These are phyloP conservation scores for Tetheella fluctuosa DNA, from an alignment of 2,888 invertebrate species.

Conservation along the genomic window DNA sequence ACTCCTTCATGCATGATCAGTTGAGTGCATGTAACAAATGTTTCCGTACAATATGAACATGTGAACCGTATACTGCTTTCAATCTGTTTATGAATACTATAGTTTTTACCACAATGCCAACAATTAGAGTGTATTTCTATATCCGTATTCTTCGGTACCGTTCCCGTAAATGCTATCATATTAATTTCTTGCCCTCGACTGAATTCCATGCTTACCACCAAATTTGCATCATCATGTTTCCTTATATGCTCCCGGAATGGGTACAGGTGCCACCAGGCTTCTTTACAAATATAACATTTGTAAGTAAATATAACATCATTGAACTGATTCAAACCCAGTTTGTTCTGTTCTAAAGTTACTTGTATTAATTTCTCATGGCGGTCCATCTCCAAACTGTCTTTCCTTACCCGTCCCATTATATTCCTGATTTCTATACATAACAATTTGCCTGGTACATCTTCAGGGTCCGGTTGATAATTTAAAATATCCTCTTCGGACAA, in stretches of 20 bases:
- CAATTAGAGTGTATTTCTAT: slow-evolving; percentile 40
- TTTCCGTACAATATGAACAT: slow-evolving; percentile 32
- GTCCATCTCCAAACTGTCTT: background rate
- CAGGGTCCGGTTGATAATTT: background rate
- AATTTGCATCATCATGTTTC: slow-evolving; percentile 2
- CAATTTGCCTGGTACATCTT: background rate
- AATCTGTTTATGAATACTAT: slow-evolving; percentile 13
- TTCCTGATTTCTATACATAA: background rate
- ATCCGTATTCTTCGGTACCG: fast-evolving
- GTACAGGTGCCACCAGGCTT: slow-evolving; percentile 54
- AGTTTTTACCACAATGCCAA: slow-evolving; percentile 44
- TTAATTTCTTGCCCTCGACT: slow-evolving; percentile 31
- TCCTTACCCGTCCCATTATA: background rate
- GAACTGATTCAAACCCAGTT: slow-evolving; percentile 24
- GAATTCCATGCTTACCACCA: slow-evolving; percentile 26
- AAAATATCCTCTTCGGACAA: background rate
- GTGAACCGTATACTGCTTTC: fast-evolving
- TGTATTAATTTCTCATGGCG: slow-evolving; percentile 31
- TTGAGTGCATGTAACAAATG: slow-evolving; percentile 35
- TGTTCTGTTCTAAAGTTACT: slow-evolving; percentile 35
- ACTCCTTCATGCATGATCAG: slow-evolving; percentile 17
- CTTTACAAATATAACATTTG: slow-evolving; percentile 57
- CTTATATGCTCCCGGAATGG: slow-evolving; percentile 50
- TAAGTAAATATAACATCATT: slow-evolving; percentile 47
- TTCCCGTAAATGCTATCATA: slow-evolving; percentile 32